phyloP scores from a whole-genome alignment of 1,140 invertebrate species.

The Nasonia vitripennis region DNA sequence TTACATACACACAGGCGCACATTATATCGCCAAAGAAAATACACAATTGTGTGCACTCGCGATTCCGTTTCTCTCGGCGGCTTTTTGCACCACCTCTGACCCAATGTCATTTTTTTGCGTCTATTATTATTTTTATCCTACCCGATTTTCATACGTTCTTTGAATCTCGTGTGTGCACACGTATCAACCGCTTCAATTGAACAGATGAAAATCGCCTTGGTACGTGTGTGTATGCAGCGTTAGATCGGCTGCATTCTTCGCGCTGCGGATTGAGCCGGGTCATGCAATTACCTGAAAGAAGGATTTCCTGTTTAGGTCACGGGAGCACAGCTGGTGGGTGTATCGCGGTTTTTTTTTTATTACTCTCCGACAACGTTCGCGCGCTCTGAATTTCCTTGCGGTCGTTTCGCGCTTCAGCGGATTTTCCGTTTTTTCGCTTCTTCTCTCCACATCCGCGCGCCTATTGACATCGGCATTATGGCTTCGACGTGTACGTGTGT shows the following conservation, averaged over 20 bases:
- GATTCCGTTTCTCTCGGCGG: not conserved
- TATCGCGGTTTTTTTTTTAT: conserved; percentile 30
- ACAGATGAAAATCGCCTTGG: not conserved
- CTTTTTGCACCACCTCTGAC: not conserved
- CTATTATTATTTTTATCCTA: not conserved
- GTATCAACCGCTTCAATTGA: not conserved
- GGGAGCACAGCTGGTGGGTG: conserved; percentile 54
- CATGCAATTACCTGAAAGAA: conserved; percentile 73
- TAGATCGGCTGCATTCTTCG: not conserved
- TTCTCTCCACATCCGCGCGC: not conserved
- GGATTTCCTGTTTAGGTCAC: conserved; percentile 74
- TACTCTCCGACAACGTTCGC: conserved; percentile 8
- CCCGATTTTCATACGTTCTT: not conserved
- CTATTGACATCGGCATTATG: not conserved
- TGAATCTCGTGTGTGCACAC: not conserved
- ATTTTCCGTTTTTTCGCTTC: conserved; percentile 4
- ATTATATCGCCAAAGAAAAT: conserved; percentile 26
- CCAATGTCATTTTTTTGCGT: conserved; percentile 19
- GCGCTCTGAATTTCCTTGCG: conserved; percentile 32
- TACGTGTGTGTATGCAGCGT: not conserved
- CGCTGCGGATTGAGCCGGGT: conserved; percentile 68
- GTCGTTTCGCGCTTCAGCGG: conserved; percentile 2
- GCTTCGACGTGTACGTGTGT: not conserved
- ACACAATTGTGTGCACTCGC: conserved; percentile 29
- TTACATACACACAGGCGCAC: not conserved